Evolutionary conservation across 2,888 invertebrate species (phyloP).

Genomic region (Digitonthophagus gazella): DNA sequence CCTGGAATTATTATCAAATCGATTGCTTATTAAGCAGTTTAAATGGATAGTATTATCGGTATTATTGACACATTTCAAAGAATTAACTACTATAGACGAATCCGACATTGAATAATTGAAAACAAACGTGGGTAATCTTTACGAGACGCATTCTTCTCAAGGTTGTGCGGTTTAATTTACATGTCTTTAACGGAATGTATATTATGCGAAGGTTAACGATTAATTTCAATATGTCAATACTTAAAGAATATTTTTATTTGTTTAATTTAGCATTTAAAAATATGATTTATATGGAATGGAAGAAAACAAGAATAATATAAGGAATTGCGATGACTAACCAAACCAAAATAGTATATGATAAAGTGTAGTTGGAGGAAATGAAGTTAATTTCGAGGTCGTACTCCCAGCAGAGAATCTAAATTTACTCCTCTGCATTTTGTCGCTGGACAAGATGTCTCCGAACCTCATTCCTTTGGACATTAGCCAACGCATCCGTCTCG

Average conservation of each 20-base stretch:
- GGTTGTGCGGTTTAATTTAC: not conserved
- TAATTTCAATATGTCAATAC: not conserved
- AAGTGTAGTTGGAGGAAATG: not conserved
- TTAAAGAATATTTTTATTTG: too few species aligned
- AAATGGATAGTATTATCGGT: not conserved
- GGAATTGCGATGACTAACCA: too few species aligned
- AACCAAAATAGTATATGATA: too few species aligned
- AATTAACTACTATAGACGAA: not conserved
- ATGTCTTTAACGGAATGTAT: not conserved
- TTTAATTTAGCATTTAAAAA: too few species aligned
- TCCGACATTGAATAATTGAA: not conserved
- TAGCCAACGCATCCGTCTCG: not conserved
- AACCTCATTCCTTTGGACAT: not conserved
- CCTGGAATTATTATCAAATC: not conserved
- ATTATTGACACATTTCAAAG: not conserved
- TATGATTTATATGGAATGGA: not conserved
- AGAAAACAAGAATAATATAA: not conserved
- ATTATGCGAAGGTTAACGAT: not conserved
- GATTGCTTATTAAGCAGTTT: not conserved
- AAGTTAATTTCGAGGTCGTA: not conserved
- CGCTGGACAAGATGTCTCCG: not conserved
- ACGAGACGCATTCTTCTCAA: not conserved
- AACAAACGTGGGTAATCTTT: not conserved
- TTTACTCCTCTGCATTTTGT: not conserved
- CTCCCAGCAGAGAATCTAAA: not conserved